Conservation (phyloP, 2,797 vertebrate genomes). For the Lepus oiostolus region DNA sequence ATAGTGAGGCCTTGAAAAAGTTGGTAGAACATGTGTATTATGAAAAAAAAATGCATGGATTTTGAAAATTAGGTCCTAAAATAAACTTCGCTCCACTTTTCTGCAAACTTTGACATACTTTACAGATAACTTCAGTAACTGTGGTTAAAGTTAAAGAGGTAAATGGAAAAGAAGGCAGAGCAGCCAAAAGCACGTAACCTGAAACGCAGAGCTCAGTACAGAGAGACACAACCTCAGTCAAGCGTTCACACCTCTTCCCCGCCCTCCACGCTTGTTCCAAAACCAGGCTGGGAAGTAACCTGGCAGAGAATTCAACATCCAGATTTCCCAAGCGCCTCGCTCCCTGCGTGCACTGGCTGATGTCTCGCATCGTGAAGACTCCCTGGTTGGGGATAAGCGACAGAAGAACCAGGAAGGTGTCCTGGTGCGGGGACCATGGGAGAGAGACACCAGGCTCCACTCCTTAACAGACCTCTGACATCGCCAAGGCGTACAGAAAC, state of each 20-base stretch:
- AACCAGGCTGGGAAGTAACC: conserved; percentile 25
- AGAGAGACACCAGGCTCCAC: conserved; percentile 16
- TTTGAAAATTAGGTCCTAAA: too few species aligned
- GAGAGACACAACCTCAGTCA: not conserved
- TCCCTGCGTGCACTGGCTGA: not conserved
- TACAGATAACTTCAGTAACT: conserved; percentile 4
- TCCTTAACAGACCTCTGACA: conserved; percentile 61
- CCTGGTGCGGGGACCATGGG: not conserved
- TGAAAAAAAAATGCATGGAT: too few species aligned
- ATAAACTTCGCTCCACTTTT: too few species aligned
- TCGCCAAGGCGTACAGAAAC: conserved; percentile 21
- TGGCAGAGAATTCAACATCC: conserved; percentile 42
- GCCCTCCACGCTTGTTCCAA: not conserved
- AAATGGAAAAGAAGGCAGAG: conserved; percentile 43
- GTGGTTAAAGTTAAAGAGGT: conserved; percentile 52
- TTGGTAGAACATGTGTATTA: too few species aligned
- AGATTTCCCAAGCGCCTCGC: not conserved
- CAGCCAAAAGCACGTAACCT: conserved; percentile 13
- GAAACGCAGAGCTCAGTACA: conserved; percentile 28
- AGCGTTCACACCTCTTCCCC: conserved; percentile 55
- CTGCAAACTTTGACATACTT: too few species aligned
- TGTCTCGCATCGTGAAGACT: not conserved
- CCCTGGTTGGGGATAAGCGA: not conserved
- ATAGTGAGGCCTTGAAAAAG: not conserved
- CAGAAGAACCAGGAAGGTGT: not conserved